These are phyloP conservation scores for Peromyscus leucopus DNA, from an alignment of 2,113 vertebrate species.

Conservation along the genomic window DNA sequence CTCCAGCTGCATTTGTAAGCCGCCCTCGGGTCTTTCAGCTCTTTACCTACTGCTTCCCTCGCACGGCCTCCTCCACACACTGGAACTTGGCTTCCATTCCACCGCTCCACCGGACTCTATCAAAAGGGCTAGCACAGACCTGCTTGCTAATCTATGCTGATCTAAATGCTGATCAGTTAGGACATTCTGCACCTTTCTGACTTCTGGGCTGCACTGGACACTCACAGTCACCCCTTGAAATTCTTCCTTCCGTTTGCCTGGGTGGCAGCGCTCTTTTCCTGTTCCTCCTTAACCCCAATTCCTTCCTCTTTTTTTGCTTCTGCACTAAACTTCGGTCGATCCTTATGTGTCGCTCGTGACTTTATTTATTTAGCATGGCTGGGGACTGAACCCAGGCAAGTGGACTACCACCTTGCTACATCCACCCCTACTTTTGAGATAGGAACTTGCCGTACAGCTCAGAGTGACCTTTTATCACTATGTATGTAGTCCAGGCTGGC, in stretches of 20 bases:
- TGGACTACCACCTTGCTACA: neutral
- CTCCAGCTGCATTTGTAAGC: neutral
- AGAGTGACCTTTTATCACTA: neutral
- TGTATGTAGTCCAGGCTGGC: neutral
- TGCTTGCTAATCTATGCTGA: neutral
- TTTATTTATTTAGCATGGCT: neutral
- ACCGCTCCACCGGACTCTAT: neutral
- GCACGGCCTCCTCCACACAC: neutral
- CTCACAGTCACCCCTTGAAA: neutral
- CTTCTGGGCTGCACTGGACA: neutral
- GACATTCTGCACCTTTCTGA: neutral
- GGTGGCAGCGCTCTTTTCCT: neutral
- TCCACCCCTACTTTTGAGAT: neutral
- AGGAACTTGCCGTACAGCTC: neutral
- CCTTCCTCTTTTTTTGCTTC: neutral
- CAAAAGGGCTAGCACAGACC: neutral
- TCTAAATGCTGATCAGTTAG: neutral
- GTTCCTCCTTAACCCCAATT: too few relatives aligned
- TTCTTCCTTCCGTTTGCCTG: neutral
- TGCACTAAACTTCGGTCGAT: neutral
- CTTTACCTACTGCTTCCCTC: neutral
- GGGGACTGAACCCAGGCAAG: neutral
- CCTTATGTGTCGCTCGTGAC: neutral
- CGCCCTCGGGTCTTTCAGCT: too few relatives aligned
- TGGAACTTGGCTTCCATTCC: neutral